These are phyloP conservation scores for Bactericera cockerelli DNA, from an alignment of 1,140 invertebrate genomes.

Conservation along the genomic window DNA sequence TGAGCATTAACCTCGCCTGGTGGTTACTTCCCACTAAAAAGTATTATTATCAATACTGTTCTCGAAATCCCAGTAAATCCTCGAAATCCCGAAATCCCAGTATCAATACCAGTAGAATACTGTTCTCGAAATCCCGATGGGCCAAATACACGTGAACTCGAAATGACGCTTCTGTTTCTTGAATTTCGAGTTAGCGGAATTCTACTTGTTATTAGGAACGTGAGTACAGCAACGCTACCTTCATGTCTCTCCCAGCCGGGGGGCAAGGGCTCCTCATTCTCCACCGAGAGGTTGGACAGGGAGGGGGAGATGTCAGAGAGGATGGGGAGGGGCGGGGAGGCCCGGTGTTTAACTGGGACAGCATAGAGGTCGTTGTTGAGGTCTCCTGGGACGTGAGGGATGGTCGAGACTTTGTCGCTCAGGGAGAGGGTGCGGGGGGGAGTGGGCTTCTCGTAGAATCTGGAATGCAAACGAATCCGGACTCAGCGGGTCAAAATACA, in stretches of 20 bases:
- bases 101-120: too few species aligned
- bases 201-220: too few species aligned
- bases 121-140: too few species aligned
- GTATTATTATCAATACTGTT: too few species aligned
- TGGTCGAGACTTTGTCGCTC: conserved; percentile 20
- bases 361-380: conserved; percentile 59
- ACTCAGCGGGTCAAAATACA: background rate
- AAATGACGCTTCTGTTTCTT: too few species aligned
- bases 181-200: too few species aligned
- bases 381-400: conserved; percentile 48
- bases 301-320: conserved; percentile 8
- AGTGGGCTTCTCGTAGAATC: conserved; percentile 18
- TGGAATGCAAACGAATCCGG: conserved; percentile 13
- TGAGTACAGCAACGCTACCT: conserved; percentile 36
- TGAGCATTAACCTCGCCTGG: too few species aligned
- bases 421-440: conserved; percentile 17
- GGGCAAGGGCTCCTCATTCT: conserved; percentile 39
- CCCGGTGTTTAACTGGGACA: conserved; percentile 49
- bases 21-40: too few species aligned
- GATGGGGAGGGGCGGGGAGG: conserved; percentile 18
- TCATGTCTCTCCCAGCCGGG: conserved; percentile 87
- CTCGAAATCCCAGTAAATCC: too few species aligned
- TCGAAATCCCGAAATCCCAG: too few species aligned
- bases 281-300: conserved; percentile 11
- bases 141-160: too few species aligned